Conservation (phyloP, 2,797 vertebrate species). For the Helicolenus hilgendorfi region DNA sequence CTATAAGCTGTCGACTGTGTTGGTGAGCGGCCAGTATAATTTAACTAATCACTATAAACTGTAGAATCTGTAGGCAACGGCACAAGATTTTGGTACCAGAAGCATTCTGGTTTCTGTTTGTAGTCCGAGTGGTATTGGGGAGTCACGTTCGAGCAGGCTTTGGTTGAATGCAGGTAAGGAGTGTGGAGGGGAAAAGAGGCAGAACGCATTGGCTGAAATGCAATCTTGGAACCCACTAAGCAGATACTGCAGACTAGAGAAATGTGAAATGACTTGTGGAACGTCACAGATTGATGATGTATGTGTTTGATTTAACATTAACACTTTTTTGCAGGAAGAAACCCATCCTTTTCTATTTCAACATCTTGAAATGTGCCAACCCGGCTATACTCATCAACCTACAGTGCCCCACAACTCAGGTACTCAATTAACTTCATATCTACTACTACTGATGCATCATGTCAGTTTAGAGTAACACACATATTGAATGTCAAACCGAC, state of each 20-base stretch:
- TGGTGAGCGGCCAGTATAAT: too few species aligned
- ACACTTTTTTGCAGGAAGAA: conserved; percentile 89
- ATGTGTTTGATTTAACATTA: neutral
- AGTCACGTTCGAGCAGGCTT: too few species aligned
- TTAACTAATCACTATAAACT: too few species aligned
- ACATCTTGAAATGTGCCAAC: conserved; percentile 94
- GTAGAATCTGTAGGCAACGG: too few species aligned
- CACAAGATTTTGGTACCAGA: too few species aligned
- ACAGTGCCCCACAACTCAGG: conserved; percentile 95
- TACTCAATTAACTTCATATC: conserved; percentile 10
- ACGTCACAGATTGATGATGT: neutral
- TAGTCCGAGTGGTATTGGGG: too few species aligned
- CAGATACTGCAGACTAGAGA: neutral
- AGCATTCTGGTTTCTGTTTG: too few species aligned
- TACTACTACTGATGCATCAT: neutral
- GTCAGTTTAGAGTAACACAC: neutral
- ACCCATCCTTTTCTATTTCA: conserved; percentile 95
- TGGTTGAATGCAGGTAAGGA: too few species aligned
- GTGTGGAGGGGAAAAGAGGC: too few species aligned
- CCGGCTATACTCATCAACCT: conserved; percentile 92
- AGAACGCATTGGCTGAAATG: too few species aligned
- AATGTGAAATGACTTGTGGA: neutral
- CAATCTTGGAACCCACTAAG: neutral
- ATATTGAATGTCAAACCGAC: neutral
- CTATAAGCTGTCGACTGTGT: neutral